Conservation (phyloP, 2,113 vertebrate species). For the Puma concolor region DNA sequence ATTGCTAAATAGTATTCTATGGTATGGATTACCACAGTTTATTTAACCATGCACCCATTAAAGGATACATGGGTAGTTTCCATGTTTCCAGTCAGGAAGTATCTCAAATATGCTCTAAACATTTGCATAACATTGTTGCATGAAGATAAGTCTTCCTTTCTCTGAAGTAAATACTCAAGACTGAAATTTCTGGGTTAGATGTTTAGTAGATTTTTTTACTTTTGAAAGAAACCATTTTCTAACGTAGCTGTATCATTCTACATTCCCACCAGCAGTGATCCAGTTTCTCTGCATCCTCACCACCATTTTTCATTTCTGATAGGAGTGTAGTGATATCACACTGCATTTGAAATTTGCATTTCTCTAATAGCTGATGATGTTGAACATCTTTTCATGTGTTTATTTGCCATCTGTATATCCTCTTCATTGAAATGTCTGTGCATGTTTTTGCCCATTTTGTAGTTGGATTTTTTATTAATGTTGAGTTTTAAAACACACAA, state of each 20-base stretch:
- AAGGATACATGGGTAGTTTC: not conserved
- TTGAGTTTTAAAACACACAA: not conserved
- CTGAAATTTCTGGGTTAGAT: not conserved
- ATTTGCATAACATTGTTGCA: not conserved
- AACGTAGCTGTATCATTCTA: not conserved
- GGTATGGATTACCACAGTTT: not conserved
- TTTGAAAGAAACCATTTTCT: slow-evolving; percentile 33
- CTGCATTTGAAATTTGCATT: not conserved
- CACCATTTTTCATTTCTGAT: not conserved
- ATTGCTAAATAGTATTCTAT: not conserved
- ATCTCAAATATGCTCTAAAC: not conserved
- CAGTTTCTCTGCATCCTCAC: not conserved
- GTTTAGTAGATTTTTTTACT: slow-evolving; percentile 4
- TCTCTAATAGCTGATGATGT: not conserved
- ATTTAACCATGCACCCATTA: not conserved
- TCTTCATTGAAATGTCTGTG: not conserved
- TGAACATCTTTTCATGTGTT: not conserved
- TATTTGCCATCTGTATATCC: not conserved
- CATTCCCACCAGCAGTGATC: not conserved
- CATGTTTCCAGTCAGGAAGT: not conserved
- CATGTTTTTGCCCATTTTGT: slow-evolving; percentile 7
- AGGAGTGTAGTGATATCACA: not conserved
- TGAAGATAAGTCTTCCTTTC: slow-evolving; percentile 26
- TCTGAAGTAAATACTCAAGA: not conserved
- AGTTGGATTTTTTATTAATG: not conserved